Conservation (phyloP, 2,113 vertebrate genomes). For the Poicephalus meyeri region DNA sequence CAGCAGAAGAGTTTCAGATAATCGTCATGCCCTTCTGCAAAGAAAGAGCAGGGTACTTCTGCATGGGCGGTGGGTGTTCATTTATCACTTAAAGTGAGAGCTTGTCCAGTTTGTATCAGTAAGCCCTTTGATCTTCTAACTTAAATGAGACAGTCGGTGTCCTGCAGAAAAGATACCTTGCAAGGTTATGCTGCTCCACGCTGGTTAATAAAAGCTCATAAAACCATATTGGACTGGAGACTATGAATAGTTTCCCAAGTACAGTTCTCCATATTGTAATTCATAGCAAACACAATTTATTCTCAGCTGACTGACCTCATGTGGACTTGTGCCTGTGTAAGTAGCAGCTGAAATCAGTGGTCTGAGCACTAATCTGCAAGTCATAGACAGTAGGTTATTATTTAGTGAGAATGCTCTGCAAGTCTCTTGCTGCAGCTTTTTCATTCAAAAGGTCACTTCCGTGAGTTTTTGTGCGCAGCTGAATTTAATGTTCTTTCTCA, state of each 20-base stretch:
- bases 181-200: not conserved
- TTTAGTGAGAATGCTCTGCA: conserved; percentile 23
- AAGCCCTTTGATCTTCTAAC: conserved; percentile 11
- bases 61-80: not conserved
- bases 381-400: conserved; percentile 54
- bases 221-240: not conserved
- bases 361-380: conserved; percentile 33
- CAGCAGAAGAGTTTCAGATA: not conserved
- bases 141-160: not conserved
- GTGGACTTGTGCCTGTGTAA: conserved; percentile 12
- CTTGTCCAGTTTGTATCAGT: not conserved
- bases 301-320: conserved; percentile 17
- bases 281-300: not conserved
- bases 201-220: not conserved
- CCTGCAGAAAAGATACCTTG: not conserved
- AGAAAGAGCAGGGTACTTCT: not conserved
- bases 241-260: not conserved
- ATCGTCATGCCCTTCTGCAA: not conserved
- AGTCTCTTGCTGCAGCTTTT: conserved; percentile 41
- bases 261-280: not conserved
- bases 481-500: conserved; percentile 66
- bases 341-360: conserved; percentile 38
- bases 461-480: conserved; percentile 44
- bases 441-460: conserved; percentile 63
- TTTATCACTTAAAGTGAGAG: not conserved